phyloP scores from a whole-genome alignment of 2,888 invertebrate species.

The Criorhina ranunculi region DNA sequence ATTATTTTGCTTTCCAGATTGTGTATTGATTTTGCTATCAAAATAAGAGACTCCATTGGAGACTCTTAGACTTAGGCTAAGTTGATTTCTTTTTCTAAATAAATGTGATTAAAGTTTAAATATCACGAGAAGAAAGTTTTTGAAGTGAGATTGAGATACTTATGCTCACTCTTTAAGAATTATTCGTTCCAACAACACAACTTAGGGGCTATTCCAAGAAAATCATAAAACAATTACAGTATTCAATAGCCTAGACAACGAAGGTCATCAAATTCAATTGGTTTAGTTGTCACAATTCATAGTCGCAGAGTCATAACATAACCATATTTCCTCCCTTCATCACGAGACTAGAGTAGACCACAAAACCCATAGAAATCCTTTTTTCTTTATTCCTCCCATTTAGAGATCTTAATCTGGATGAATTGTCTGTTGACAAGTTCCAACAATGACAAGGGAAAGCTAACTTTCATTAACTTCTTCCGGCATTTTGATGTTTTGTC shows the following conservation, averaged over 20 bases:
- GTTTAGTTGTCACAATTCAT: no score
- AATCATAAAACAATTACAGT: neutral
- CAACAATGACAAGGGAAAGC: slow-evolving; percentile 43
- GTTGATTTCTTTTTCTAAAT: no score
- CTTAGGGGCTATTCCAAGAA: no score
- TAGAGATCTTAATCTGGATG: slow-evolving; percentile 68
- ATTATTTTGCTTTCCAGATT: slow-evolving; percentile 17
- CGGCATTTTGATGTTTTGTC: slow-evolving; percentile 67
- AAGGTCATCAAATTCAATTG: no score
- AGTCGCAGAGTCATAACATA: slow-evolving; percentile 13
- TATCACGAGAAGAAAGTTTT: no score
- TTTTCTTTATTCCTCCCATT: slow-evolving; percentile 45
- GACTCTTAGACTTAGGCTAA: neutral
- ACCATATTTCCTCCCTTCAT: no score
- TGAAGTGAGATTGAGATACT: no score
- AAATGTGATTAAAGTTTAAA: no score
- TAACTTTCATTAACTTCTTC: slow-evolving; percentile 66
- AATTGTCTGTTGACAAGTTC: slow-evolving; percentile 70
- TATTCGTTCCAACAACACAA: no score
- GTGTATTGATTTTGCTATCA: slow-evolving; percentile 25
- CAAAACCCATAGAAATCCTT: slow-evolving; percentile 49
- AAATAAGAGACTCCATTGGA: neutral
- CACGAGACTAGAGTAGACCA: neutral
- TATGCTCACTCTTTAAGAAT: no score
- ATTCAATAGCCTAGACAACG: neutral